These are phyloP conservation scores for Pseudochaenichthys georgianus DNA, from an alignment of 2,797 vertebrate genomes.

Conservation along the genomic window DNA sequence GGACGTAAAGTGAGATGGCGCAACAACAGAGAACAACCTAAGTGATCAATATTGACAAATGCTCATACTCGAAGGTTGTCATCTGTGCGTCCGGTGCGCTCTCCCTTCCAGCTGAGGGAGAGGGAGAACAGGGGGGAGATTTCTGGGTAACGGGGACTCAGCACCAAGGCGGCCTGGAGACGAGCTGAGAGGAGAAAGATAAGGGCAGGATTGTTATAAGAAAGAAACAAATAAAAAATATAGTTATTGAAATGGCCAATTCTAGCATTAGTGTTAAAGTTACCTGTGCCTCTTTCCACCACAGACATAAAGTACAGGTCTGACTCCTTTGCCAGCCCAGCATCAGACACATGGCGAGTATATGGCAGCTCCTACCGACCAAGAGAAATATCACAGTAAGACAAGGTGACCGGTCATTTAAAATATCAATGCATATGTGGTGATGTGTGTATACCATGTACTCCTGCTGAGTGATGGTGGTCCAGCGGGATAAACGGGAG, in stretches of 20 bases:
- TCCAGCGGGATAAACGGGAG: conserved; percentile 92
- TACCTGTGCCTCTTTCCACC: conserved; percentile 97
- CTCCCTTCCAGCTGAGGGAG: conserved; percentile 96
- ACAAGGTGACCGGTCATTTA: neutral
- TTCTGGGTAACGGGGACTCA: conserved; percentile 94
- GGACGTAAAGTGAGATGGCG: neutral
- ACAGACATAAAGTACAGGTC: conserved; percentile 93
- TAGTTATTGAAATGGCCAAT: neutral
- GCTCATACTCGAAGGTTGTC: conserved; percentile 93
- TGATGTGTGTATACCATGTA: conserved; percentile 84
- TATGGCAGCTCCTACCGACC: conserved; percentile 86
- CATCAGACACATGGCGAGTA: conserved; percentile 90
- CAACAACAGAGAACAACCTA: neutral
- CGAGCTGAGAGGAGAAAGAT: conserved; percentile 83
- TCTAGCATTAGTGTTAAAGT: neutral
- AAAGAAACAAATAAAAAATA: neutral
- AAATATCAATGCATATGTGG: neutral
- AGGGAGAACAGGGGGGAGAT: conserved; percentile 93
- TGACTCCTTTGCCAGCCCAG: conserved; percentile 90
- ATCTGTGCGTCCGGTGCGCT: conserved; percentile 90
- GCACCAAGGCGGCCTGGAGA: conserved; percentile 90
- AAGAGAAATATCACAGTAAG: conserved; percentile 14
- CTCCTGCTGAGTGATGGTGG: conserved; percentile 88
- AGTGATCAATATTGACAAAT: conserved; percentile 6
- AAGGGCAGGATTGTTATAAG: neutral